Percentiles rank a stretch among this genome's conserved stretches.
Evolutionary conservation across 1,140 invertebrate species (phyloP).

Genomic region (Glossosoma conforme): DNA sequence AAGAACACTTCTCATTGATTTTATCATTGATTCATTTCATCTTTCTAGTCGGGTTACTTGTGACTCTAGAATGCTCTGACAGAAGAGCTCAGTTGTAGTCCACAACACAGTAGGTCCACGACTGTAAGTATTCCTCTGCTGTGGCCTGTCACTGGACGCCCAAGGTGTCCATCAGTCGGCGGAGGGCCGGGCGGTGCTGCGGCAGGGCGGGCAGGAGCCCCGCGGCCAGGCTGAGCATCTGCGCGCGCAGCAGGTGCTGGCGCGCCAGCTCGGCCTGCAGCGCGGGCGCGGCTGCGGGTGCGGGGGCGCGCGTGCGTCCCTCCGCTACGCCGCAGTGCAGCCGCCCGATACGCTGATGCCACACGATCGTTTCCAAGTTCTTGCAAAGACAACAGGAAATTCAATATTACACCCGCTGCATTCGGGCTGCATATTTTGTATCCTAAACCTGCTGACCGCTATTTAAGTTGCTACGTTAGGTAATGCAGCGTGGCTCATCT

Average conservation of each 20-base stretch:
- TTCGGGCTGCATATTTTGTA: background rate
- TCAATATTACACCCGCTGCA: constrained; percentile 1
- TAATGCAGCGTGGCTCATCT: background rate
- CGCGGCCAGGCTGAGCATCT: constrained; percentile 2
- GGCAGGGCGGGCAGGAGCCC: constrained; percentile 6
- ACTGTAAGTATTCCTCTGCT: background rate
- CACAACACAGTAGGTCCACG: too few species aligned
- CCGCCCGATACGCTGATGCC: constrained; percentile 14
- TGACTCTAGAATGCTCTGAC: background rate
- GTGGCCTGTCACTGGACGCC: too few species aligned
- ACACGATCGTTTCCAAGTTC: constrained; percentile 23
- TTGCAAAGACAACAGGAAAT: constrained; percentile 5
- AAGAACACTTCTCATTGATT: background rate
- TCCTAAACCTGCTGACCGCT: background rate
- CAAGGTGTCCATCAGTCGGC: constrained; percentile 13
- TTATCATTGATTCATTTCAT: background rate
- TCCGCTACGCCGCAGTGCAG: background rate
- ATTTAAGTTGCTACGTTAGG: background rate
- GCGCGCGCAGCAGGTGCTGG: constrained; percentile 4
- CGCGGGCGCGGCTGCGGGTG: background rate
- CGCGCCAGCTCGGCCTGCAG: constrained; percentile 9
- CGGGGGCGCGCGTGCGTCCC: background rate
- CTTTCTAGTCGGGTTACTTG: background rate
- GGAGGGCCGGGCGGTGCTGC: constrained; percentile 2
- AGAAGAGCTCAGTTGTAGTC: background rate